Conservation (phyloP, 1,140 invertebrate genomes). For the Apis laboriosa region DNA sequence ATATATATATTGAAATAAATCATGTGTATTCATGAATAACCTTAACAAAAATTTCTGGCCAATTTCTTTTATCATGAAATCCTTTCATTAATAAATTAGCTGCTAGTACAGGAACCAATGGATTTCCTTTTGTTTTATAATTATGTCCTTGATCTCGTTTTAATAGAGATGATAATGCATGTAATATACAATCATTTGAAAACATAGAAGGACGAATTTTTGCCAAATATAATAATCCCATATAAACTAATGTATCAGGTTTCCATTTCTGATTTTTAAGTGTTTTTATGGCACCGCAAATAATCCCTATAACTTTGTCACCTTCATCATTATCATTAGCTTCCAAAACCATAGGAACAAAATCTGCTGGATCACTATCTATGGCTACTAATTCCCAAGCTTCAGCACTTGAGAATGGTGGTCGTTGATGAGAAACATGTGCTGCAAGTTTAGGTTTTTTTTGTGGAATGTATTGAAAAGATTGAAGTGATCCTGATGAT, state of each 20-base stretch:
- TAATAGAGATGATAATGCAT: constrained; percentile 91
- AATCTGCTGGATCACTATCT: constrained; percentile 83
- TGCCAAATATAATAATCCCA: constrained; percentile 90
- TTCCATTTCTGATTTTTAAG: constrained; percentile 87
- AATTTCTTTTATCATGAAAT: constrained; percentile 88
- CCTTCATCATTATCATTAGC: constrained; percentile 83
- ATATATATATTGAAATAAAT: too few relatives aligned
- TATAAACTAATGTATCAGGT: constrained; percentile 89
- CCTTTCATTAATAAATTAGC: constrained; percentile 92
- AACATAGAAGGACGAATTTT: constrained; percentile 91
- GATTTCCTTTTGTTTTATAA: constrained; percentile 90
- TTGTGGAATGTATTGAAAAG: constrained; percentile 70
- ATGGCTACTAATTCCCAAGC: constrained; percentile 82
- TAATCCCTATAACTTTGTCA: constrained; percentile 83
- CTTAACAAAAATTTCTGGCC: constrained; percentile 90
- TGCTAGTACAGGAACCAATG: constrained; percentile 90
- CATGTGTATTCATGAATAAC: constrained; percentile 73
- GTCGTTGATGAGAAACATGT: constrained; percentile 68
- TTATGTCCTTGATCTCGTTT: constrained; percentile 88
- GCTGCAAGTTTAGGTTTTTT: constrained; percentile 79
- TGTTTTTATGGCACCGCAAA: constrained; percentile 85
- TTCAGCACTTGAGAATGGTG: constrained; percentile 78
- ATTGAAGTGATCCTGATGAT: constrained; percentile 73
- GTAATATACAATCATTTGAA: constrained; percentile 88
- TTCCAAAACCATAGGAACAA: constrained; percentile 83